Percentiles rank a stretch among this genome's conserved stretches.
phyloP scores from a whole-genome alignment of 2,113 vertebrate species.

The Motacilla tschutschensis region DNA sequence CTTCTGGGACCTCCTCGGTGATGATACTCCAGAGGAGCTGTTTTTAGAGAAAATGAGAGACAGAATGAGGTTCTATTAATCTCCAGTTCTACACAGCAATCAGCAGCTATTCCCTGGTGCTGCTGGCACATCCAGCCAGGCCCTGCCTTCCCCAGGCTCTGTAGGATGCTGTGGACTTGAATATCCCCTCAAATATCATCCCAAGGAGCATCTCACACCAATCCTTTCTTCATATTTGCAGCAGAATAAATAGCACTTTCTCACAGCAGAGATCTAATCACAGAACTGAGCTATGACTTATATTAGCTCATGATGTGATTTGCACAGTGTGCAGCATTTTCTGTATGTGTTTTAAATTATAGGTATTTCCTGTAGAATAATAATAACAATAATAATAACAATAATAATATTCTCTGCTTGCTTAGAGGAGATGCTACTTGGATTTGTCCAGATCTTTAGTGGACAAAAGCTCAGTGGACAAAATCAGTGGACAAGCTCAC shows the following conservation, averaged over 20 bases:
- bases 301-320: not conserved
- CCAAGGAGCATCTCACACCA: not conserved
- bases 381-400: no score
- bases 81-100: not conserved
- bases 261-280: not conserved
- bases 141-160: not conserved
- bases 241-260: not conserved
- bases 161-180: not conserved
- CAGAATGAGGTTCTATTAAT: not conserved
- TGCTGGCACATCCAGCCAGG: not conserved
- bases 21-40: not conserved
- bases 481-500: not conserved
- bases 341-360: not conserved
- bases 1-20: not conserved
- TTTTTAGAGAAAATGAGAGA: not conserved
- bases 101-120: not conserved
- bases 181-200: not conserved
- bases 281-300: not conserved
- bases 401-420: not conserved
- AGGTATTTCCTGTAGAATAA: not conserved
- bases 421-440: not conserved
- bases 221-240: not conserved
- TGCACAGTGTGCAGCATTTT: not conserved
- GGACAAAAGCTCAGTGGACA: not conserved
- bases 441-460: not conserved